phyloP scores from a whole-genome alignment of 2,113 vertebrate genomes.

The Eleginops maclovinus region DNA sequence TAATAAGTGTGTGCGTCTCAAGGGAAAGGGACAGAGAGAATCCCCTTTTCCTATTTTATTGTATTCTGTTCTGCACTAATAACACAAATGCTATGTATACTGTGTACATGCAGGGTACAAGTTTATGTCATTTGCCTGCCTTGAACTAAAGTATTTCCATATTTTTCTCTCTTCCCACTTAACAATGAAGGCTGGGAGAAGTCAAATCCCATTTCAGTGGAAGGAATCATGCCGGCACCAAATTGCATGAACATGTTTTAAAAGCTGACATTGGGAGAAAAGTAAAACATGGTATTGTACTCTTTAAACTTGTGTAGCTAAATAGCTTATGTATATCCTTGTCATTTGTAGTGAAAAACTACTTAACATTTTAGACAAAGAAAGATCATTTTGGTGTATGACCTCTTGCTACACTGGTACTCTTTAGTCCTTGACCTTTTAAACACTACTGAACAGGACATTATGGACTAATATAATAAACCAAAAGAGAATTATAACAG shows the following conservation, averaged over 20 bases:
- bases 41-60: slow-evolving; percentile 1
- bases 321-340: no score
- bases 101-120: no score
- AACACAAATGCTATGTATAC: no score
- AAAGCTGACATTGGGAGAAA: no score
- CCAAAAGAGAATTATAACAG: neutral
- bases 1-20: slow-evolving; percentile 6
- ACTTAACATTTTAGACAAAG: no score
- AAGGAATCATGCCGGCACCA: neutral
- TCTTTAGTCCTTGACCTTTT: slow-evolving; percentile 5
- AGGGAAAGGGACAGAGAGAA: slow-evolving; percentile 10
- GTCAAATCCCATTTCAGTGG: no score
- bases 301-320: no score
- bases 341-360: no score
- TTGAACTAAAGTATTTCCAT: neutral
- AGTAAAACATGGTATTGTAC: no score
- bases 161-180: neutral
- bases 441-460: neutral
- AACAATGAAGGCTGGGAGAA: neutral
- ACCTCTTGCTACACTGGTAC: neutral
- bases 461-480: neutral
- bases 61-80: slow-evolving; percentile 2
- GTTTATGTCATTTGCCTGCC: no score
- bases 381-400: neutral
- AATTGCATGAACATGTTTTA: neutral